Percentiles rank a stretch among this genome's conserved stretches.
phyloP scores from a whole-genome alignment of 2,113 vertebrate genomes.

The Callorhinus ursinus region DNA sequence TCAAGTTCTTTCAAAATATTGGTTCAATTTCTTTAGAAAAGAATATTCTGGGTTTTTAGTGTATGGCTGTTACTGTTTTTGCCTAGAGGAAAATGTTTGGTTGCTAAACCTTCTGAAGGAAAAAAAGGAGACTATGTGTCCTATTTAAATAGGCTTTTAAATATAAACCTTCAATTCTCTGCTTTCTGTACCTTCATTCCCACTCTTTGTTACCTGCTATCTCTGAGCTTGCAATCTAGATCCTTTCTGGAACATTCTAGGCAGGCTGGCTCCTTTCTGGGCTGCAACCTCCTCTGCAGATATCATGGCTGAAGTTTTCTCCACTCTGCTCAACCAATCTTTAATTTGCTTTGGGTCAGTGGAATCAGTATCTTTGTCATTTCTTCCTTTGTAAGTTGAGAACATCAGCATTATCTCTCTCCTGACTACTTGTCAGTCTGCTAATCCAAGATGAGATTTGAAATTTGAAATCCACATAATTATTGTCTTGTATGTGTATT shows the following conservation, averaged over 20 bases:
- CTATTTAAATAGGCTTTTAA: slow-evolving; percentile 28
- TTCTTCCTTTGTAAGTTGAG: neutral
- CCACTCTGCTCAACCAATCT: neutral
- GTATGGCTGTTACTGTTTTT: slow-evolving; percentile 13
- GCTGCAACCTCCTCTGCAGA: neutral
- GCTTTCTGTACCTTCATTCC: neutral
- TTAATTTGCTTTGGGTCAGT: neutral
- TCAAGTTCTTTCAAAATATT: neutral
- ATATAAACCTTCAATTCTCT: slow-evolving; percentile 29
- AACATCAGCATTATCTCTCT: neutral
- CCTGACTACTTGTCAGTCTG: neutral
- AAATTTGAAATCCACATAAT: slow-evolving; percentile 31
- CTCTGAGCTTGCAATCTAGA: neutral
- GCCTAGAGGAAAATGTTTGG: slow-evolving; percentile 24
- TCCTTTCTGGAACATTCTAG: neutral
- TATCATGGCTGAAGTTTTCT: neutral
- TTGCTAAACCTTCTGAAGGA: slow-evolving; percentile 42
- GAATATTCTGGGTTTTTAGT: neutral
- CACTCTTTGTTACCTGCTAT: neutral
- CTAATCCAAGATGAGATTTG: neutral
- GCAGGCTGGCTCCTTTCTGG: neutral
- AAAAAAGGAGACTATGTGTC: neutral
- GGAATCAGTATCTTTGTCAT: neutral
- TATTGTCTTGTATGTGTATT: neutral
- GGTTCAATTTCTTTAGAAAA: slow-evolving; percentile 35